These are phyloP conservation scores for Paradoxurus hermaphroditus DNA, from an alignment of 2,113 vertebrate species.

Conservation along the genomic window DNA sequence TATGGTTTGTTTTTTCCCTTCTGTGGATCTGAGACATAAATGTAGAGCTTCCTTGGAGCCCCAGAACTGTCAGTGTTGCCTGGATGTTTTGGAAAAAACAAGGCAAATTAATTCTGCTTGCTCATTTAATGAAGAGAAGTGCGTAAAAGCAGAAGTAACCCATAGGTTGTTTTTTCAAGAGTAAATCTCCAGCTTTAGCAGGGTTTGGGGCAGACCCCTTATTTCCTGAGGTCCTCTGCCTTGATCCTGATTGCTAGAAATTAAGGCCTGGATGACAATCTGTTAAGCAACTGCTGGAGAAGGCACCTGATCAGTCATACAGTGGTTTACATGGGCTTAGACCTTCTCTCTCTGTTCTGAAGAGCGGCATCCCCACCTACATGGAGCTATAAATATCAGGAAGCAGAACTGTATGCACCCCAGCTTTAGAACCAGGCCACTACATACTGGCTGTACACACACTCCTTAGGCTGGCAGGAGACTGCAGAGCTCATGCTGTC, in stretches of 20 bases:
- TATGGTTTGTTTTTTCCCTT: not conserved
- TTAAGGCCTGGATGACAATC: not conserved
- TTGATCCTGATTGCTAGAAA: not conserved
- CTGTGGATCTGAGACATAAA: not conserved
- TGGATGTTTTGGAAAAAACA: not conserved
- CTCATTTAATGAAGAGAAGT: not conserved
- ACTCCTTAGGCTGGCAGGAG: not conserved
- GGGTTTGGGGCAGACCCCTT: not conserved
- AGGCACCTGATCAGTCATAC: not conserved
- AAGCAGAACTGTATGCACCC: not conserved
- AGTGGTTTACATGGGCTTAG: not conserved
- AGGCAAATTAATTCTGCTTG: not conserved
- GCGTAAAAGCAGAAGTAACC: not conserved
- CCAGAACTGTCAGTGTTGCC: not conserved
- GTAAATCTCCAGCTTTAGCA: not conserved
- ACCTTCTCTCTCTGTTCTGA: constrained; percentile 40
- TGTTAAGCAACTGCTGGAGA: not conserved
- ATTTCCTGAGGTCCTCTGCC: not conserved
- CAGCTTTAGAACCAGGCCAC: not conserved
- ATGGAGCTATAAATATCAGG: constrained; percentile 51
- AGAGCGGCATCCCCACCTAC: constrained; percentile 31
- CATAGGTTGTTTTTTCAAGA: no score
- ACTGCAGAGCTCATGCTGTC: not conserved
- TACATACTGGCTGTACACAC: no score
- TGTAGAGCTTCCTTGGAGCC: not conserved